Percentiles rank a stretch among this genome's conserved stretches.
These are phyloP conservation scores for Gopherus flavomarginatus DNA, from an alignment of 2,113 vertebrate species.

Conservation along the genomic window DNA sequence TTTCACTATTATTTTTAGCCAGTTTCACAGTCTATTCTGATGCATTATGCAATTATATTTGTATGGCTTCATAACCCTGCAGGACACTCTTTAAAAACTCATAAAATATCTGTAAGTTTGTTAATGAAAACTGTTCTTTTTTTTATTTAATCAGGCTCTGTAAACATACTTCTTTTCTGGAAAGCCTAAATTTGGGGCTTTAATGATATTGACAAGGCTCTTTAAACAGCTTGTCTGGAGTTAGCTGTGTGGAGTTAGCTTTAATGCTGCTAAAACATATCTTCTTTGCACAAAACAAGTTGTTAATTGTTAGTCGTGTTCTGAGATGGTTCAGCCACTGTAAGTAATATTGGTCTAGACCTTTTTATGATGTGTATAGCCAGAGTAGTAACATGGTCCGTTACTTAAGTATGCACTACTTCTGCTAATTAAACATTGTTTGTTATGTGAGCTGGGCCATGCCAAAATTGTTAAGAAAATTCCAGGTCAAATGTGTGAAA, in stretches of 20 bases:
- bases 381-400: not conserved
- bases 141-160: not conserved
- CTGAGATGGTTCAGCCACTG: constrained; percentile 41
- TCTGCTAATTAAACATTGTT: constrained; percentile 58
- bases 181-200: not conserved
- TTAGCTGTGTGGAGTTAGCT: constrained; percentile 66
- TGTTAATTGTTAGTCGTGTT: constrained; percentile 53
- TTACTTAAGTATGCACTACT: constrained; percentile 68
- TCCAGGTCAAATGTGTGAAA: constrained; percentile 34
- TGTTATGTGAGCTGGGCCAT: constrained; percentile 1
- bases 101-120: not conserved
- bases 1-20: not conserved
- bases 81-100: not conserved
- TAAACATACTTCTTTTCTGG: not conserved
- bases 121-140: not conserved
- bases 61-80: not conserved
- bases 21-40: not conserved
- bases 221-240: constrained; percentile 39
- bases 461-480: constrained; percentile 51
- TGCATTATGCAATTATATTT: not conserved
- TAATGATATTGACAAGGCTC: not conserved
- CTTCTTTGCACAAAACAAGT: constrained; percentile 59
- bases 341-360: constrained; percentile 59
- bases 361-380: constrained; percentile 62
- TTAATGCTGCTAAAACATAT: constrained; percentile 55